Conservation (phyloP, 2,113 vertebrate species). For the Dicentrarchus labrax region DNA sequence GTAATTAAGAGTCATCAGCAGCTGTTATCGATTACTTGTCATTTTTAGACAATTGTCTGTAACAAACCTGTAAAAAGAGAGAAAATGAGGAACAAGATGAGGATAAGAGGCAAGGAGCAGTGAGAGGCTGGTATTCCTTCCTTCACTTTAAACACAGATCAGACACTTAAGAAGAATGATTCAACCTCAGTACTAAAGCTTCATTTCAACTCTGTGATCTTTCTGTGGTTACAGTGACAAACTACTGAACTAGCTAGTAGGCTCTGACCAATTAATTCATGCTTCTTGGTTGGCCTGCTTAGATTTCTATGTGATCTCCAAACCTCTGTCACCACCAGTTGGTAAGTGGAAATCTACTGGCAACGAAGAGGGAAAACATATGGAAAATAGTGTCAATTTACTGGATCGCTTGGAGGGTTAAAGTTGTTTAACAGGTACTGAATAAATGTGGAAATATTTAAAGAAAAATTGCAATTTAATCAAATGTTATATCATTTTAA, state of each 20-base stretch:
- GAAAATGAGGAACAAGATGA: neutral
- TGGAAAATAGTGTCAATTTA: neutral
- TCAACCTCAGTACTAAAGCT: neutral
- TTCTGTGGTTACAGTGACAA: neutral
- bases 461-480: neutral
- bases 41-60: neutral
- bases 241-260: neutral
- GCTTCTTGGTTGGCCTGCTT: neutral
- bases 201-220: neutral
- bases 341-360: neutral
- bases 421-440: neutral
- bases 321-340: neutral
- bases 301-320: neutral
- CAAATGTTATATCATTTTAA: neutral
- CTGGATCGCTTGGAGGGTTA: neutral
- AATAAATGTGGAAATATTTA: neutral
- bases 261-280: neutral
- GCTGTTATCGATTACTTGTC: neutral
- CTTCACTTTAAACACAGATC: neutral
- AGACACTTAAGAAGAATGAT: neutral
- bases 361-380: neutral
- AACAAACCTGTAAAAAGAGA: neutral
- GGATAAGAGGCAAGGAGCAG: neutral
- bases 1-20: slow-evolving; percentile 13
- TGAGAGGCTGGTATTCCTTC: neutral